Base-by-base conservation (phyloP, 2,888 invertebrate species). In the Oligia latruncula region DNA sequence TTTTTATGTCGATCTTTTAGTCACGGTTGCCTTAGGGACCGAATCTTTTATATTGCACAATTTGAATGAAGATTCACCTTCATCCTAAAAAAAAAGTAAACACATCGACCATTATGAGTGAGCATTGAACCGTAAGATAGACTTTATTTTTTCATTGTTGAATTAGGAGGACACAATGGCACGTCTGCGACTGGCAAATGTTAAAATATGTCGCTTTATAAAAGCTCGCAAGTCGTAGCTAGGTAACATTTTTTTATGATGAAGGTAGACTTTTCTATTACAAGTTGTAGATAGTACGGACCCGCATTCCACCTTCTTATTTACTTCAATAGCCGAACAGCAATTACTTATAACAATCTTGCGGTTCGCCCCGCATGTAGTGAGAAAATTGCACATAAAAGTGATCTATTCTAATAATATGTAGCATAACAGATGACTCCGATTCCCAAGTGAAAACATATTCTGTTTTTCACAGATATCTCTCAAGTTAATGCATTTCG, bases 331-430 rank as follows among this genome's bases (percentile, higher is more conserved):
- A 94, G 92, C 89, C 90, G 85, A 92, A 92, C 88, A 89, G 93
- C 94, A 95, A 96, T 96, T 96, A 96, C 92, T 93, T 95, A 95
- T 95, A 96, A 96, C 94, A 94, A 95, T 93, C 93, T 94, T 95
- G 96, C 90, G 96, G 96, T 95, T 94, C 90, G 91, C 93, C 95
- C 95, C 95, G 96, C 95, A 96, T 95, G 91, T 91, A 93, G 92
- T 92, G 92, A 87, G 92, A 94, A 95, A 95, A 95, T 95, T 94
- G 94, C 94, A 92, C 93, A 93, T 95, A 95, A 96, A 95, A 95
- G 94, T 93, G 90, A 92, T 92, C 91, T 93, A 92, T 94, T 95
- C 93, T 94, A 95, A 95, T 94, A 95, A 93, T 92, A 93, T 91
- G 90, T 89, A 91, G 90, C 92, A 88, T 91, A 91, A 91, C 87